These are phyloP conservation scores for Volucella inflata DNA, from an alignment of 2,888 invertebrate species.

Conservation along the genomic window DNA sequence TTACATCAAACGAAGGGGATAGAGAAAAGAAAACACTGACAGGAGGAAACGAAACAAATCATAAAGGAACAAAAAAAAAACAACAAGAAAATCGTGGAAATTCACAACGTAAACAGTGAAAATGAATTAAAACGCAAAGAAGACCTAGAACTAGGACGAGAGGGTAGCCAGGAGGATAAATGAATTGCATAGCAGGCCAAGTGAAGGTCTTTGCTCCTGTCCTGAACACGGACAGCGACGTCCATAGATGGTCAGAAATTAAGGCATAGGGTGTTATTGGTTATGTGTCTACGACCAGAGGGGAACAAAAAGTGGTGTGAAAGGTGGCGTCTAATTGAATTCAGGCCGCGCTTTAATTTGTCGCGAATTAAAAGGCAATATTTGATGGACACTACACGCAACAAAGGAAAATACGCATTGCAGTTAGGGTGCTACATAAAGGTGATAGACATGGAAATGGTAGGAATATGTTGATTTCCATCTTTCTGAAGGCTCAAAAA, in stretches of 20 bases:
- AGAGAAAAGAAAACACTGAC: slow-evolving; percentile 4
- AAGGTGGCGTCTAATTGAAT: slow-evolving; percentile 51
- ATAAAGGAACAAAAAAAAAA: neutral
- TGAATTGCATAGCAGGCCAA: slow-evolving; percentile 20
- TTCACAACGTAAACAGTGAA: slow-evolving; percentile 47
- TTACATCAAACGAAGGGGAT: slow-evolving; percentile 19
- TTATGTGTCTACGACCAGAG: slow-evolving; percentile 2
- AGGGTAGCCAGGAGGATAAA: slow-evolving; percentile 3
- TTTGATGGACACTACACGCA: slow-evolving; percentile 16
- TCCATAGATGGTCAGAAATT: slow-evolving; percentile 12
- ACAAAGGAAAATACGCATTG: slow-evolving; percentile 20
- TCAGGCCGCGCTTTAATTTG: slow-evolving; percentile 51
- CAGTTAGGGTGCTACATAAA: neutral
- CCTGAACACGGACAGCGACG: slow-evolving; percentile 5
- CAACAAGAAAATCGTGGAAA: slow-evolving; percentile 25
- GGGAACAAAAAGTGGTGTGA: neutral
- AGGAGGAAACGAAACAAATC: slow-evolving; percentile 29
- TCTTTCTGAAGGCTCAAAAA: too few species aligned
- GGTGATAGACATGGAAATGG: too few species aligned
- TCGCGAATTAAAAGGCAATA: slow-evolving; percentile 49
- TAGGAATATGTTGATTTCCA: too few species aligned
- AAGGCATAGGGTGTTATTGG: neutral
- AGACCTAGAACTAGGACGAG: slow-evolving; percentile 1
- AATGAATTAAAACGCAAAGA: slow-evolving; percentile 44
- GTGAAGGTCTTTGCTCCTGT: slow-evolving; percentile 2